Evolutionary conservation across 2,797 vertebrate species (phyloP).

Genomic region (Pangasius macronema): DNA sequence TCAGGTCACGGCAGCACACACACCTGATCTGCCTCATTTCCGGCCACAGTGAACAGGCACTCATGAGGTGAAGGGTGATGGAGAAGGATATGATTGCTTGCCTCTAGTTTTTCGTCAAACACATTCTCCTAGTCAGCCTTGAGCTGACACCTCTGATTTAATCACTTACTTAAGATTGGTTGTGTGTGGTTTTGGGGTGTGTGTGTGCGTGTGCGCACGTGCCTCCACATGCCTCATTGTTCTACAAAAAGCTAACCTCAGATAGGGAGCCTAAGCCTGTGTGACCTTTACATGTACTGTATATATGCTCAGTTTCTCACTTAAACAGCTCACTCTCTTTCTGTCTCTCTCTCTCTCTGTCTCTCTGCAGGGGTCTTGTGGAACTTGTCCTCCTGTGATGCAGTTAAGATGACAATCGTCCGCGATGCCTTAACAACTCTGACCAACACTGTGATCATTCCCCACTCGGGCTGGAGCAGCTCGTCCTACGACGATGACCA

Average conservation of each 20-base stretch:
- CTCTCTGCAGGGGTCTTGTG: slow-evolving; percentile 88
- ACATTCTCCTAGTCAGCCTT: slow-evolving; percentile 21
- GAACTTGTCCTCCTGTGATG: slow-evolving; percentile 97
- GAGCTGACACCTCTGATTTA: slow-evolving; percentile 11
- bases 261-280: neutral
- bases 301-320: neutral
- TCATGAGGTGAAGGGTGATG: neutral
- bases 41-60: neutral
- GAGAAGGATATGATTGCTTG: neutral
- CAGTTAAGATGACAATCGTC: slow-evolving; percentile 98
- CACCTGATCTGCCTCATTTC: slow-evolving; percentile 12
- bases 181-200: neutral
- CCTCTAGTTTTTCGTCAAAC: neutral
- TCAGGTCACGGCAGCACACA: neutral
- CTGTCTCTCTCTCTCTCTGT: neutral
- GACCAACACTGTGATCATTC: slow-evolving; percentile 97
- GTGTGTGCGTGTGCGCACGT: slow-evolving; percentile 10
- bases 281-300: neutral
- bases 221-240: neutral
- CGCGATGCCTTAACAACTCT: slow-evolving; percentile 91
- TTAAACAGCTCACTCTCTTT: slow-evolving; percentile 2
- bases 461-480: slow-evolving; percentile 96
- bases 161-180: neutral
- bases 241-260: neutral
- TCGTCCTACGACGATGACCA: slow-evolving; percentile 93